These are phyloP conservation scores for Aleiodes leptofemur DNA, from an alignment of 2,888 invertebrate genomes.

Conservation along the genomic window DNA sequence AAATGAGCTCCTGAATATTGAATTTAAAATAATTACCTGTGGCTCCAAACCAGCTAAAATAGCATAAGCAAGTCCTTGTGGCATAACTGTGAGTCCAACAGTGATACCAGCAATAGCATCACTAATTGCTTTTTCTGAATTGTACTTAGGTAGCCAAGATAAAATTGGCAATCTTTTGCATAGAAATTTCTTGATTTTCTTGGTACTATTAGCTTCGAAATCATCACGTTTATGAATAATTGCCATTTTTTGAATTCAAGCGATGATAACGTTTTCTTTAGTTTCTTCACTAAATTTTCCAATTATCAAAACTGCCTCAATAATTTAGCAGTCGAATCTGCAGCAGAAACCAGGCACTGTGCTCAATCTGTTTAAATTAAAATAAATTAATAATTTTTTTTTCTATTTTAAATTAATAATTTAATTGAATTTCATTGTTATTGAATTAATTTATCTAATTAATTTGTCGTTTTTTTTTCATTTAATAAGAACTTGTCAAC, in stretches of 20 bases:
- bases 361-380: slow-evolving; percentile 20
- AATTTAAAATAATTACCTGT: slow-evolving; percentile 78
- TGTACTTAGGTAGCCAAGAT: slow-evolving; percentile 86
- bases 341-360: neutral
- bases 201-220: neutral
- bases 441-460: neutral
- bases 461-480: neutral
- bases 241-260: slow-evolving; percentile 12
- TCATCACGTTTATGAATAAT: slow-evolving; percentile 30
- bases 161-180: slow-evolving; percentile 81
- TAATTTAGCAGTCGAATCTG: neutral
- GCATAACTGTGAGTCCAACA: slow-evolving; percentile 94
- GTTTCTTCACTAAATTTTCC: neutral
- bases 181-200: slow-evolving; percentile 56
- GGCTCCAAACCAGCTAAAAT: slow-evolving; percentile 91
- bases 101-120: slow-evolving; percentile 95
- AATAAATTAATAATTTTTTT: neutral
- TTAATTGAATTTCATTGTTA: neutral
- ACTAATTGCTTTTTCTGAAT: slow-evolving; percentile 84
- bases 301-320: slow-evolving; percentile 4
- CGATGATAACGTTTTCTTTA: neutral
- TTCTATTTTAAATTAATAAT: too few species aligned
- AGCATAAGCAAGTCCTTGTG: slow-evolving; percentile 95
- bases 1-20: neutral
- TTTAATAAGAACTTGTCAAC: neutral